Conservation (phyloP, 2,888 invertebrate species). For the Labia minor region DNA sequence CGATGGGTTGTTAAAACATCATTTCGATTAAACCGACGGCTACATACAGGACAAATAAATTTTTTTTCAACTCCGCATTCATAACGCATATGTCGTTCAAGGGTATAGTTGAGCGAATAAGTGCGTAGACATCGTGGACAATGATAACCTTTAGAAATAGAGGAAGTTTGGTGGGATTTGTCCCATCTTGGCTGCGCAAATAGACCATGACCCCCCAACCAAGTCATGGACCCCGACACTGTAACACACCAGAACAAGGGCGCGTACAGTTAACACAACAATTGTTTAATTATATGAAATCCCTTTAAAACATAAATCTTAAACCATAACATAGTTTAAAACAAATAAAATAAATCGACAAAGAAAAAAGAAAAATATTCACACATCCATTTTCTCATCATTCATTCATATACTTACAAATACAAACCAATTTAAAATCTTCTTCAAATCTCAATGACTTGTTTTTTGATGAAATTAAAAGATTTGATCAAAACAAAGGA, state of each 20-base stretch:
- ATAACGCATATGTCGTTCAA: conserved; percentile 35
- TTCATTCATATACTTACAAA: background rate
- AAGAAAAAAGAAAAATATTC: too few species aligned
- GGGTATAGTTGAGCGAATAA: conserved; percentile 28
- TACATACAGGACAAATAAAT: conserved; percentile 29
- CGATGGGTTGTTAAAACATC: conserved; percentile 25
- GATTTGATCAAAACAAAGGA: too few species aligned
- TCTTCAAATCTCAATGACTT: too few species aligned
- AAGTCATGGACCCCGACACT: background rate
- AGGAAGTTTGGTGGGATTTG: conserved; percentile 9
- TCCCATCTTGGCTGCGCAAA: background rate
- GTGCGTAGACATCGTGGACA: conserved; percentile 27
- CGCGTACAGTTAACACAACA: background rate
- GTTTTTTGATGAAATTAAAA: too few species aligned
- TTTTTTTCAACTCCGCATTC: conserved; percentile 37
- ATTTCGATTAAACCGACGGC: conserved; percentile 24
- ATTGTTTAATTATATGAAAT: too few species aligned
- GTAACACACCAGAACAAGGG: background rate
- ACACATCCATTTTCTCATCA: background rate
- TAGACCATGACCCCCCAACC: conserved; percentile 13
- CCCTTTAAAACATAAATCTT: too few species aligned
- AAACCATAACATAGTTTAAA: too few species aligned
- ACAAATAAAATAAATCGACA: too few species aligned
- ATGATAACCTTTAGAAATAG: conserved; percentile 20
- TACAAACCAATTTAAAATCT: too few species aligned